Conservation (phyloP, 2,113 vertebrate species). For the Crypturellus undulatus region DNA sequence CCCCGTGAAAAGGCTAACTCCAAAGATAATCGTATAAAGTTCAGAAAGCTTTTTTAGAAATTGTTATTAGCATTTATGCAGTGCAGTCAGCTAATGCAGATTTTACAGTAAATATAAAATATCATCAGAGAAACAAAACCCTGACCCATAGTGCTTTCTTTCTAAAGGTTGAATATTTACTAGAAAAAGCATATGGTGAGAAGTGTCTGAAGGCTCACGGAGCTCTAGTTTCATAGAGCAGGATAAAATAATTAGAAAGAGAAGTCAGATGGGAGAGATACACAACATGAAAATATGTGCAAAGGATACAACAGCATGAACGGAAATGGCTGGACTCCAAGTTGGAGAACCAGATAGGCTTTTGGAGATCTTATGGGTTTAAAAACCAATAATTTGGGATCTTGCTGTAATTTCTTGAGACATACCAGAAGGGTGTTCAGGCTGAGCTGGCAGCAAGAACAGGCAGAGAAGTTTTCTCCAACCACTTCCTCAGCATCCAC, state of each 20-base stretch:
- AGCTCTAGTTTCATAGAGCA: not conserved
- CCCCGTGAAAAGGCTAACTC: not conserved
- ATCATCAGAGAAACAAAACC: not conserved
- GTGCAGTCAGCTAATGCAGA: not conserved
- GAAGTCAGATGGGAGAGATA: not conserved
- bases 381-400: not conserved
- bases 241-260: not conserved
- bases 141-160: not conserved
- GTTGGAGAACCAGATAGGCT: not conserved
- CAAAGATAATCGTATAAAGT: not conserved
- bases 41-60: not conserved
- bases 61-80: not conserved
- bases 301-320: not conserved
- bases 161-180: not conserved
- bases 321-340: not conserved
- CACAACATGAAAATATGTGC: rapidly evolving
- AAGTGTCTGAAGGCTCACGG: not conserved
- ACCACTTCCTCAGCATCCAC: not conserved
- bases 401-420: not conserved
- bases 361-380: not conserved
- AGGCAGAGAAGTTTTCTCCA: not conserved
- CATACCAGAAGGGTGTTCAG: not conserved
- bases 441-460: not conserved
- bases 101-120: not conserved
- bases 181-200: not conserved